Evolutionary conservation across 2,797 vertebrate species (phyloP).

Genomic region (Poecile montanus): DNA sequence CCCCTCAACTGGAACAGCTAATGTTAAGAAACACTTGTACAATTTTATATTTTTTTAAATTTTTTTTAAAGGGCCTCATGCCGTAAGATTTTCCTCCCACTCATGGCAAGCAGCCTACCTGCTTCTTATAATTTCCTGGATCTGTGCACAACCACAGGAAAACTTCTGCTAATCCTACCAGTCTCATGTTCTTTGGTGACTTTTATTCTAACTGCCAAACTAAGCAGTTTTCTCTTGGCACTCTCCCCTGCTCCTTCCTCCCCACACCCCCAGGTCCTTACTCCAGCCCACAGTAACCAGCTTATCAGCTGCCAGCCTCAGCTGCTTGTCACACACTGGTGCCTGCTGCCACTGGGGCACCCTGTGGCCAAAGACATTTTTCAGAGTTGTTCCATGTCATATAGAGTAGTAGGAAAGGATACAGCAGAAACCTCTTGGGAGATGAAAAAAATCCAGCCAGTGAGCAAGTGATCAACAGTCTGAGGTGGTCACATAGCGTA

Average conservation of each 20-base stretch:
- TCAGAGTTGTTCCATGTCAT: neutral
- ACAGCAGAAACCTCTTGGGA: neutral
- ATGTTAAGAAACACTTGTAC: constrained; percentile 46
- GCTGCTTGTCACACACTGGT: neutral
- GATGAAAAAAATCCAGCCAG: neutral
- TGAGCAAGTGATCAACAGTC: neutral
- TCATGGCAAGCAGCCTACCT: constrained; percentile 68
- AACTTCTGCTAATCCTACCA: constrained; percentile 70
- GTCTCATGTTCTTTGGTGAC: constrained; percentile 68
- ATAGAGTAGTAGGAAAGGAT: neutral
- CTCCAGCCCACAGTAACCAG: constrained; percentile 12
- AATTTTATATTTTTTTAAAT: neutral
- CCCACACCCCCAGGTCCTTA: neutral
- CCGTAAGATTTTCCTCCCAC: constrained; percentile 69
- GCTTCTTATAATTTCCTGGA: constrained; percentile 73
- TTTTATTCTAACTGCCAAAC: constrained; percentile 68
- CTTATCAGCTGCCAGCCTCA: constrained; percentile 41
- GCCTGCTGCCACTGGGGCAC: neutral
- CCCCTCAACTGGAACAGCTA: constrained; percentile 21
- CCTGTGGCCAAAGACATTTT: neutral
- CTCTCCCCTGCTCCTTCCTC: neutral
- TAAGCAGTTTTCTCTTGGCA: constrained; percentile 67
- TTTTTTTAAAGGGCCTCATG: constrained; percentile 27
- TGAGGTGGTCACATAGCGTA: neutral
- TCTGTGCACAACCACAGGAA: constrained; percentile 65